Percentiles rank a stretch among this genome's conserved stretches.
Evolutionary conservation across 2,888 invertebrate genomes (phyloP).

Genomic region (Caenorhabditis imperialis): DNA sequence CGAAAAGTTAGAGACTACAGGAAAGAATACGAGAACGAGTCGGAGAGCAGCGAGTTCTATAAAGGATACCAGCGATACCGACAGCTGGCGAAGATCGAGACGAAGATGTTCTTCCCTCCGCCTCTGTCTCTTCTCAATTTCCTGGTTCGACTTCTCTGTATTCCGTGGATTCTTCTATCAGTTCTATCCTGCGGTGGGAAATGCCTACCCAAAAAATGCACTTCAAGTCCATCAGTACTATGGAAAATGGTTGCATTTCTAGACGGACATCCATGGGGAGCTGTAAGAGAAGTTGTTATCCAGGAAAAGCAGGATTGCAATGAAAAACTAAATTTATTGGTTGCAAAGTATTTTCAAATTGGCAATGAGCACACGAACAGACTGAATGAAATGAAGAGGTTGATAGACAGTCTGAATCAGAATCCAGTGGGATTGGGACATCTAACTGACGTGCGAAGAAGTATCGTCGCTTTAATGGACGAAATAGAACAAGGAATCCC

Average conservation of each 20-base stretch:
- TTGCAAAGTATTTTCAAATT: too few relatives aligned
- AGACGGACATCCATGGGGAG: constrained; percentile 32
- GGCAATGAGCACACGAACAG: neutral
- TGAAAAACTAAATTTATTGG: neutral
- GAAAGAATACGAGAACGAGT: constrained; percentile 41
- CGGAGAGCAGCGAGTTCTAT: constrained; percentile 25
- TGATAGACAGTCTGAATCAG: too few relatives aligned
- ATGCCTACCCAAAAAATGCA: too few relatives aligned
- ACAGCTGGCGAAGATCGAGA: constrained; percentile 22
- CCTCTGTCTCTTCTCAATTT: constrained; percentile 18
- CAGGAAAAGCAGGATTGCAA: neutral
- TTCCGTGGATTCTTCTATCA: too few relatives aligned
- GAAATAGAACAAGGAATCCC: too few relatives aligned
- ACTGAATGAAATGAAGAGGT: neutral
- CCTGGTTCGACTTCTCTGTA: neutral
- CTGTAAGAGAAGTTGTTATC: constrained; percentile 1
- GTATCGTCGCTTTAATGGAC: too few relatives aligned
- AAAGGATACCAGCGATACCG: constrained; percentile 33
- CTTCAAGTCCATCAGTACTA: too few relatives aligned
- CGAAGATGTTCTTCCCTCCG: constrained; percentile 18
- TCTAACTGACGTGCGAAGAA: too few relatives aligned
- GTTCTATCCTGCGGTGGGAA: too few relatives aligned
- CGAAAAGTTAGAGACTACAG: too few relatives aligned
- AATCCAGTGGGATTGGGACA: too few relatives aligned
- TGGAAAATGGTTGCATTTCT: too few relatives aligned